Conservation (phyloP, 2,888 invertebrate genomes). For the Nemotelus nigrinus region DNA sequence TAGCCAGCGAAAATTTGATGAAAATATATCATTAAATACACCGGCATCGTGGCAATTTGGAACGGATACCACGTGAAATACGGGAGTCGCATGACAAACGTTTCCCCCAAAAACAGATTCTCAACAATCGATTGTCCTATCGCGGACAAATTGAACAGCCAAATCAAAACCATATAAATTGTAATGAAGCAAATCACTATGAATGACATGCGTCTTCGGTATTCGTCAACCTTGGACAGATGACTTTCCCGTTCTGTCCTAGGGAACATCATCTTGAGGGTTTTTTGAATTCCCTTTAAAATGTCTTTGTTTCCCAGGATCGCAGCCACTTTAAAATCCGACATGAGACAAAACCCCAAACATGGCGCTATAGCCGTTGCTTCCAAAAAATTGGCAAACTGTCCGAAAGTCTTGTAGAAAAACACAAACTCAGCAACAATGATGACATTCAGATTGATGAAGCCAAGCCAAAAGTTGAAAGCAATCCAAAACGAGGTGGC, state of each 20-base stretch:
- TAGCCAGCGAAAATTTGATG: constrained; percentile 57
- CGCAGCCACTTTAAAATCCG: constrained; percentile 57
- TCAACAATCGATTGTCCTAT: constrained; percentile 43
- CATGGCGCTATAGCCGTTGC: constrained; percentile 58
- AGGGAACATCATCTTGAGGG: constrained; percentile 57
- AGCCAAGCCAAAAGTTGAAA: constrained; percentile 51
- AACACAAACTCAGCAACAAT: constrained; percentile 56
- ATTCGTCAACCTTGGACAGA: neutral
- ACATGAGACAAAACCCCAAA: constrained; percentile 56
- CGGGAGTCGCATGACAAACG: constrained; percentile 43
- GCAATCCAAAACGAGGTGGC: constrained; percentile 2
- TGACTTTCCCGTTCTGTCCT: constrained; percentile 5
- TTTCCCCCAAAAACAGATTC: constrained; percentile 18
- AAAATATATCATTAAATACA: constrained; percentile 56
- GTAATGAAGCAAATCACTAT: constrained; percentile 55
- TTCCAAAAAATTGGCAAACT: constrained; percentile 57
- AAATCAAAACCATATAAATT: constrained; percentile 56
- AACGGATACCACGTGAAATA: constrained; percentile 52
- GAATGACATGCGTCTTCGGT: constrained; percentile 53
- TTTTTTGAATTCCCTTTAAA: constrained; percentile 54
- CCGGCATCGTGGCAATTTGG: constrained; percentile 9
- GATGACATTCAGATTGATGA: constrained; percentile 56
- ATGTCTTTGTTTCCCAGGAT: constrained; percentile 54
- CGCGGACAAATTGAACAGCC: constrained; percentile 58
- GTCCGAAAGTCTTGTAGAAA: constrained; percentile 55